Base-by-base conservation (phyloP, 2,797 vertebrate genomes). In the Crypturellus tataupa region DNA sequence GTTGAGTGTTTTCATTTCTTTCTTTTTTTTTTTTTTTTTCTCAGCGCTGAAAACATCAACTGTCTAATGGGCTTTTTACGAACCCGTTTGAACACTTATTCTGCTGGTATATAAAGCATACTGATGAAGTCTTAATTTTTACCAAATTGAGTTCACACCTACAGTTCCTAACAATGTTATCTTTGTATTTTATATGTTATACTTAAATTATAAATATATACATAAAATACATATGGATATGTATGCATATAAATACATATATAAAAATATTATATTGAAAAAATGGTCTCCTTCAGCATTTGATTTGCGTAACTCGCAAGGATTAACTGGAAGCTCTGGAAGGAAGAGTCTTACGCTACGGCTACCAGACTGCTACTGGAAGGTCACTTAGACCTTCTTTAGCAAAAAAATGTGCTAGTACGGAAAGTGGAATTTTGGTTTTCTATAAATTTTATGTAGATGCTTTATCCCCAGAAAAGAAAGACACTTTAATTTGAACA, bases 261-360 rank as follows among this genome's bases (percentile, higher is more conserved):
- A 44, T 12, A 71, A 71, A 83, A 83, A 4, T 80, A 49, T 1
- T 2, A 49, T 33, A 17, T 20, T 20, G 10, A 20, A 46, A 19
- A 46, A 46, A 46, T n/a, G 31, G 10, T 49, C 16, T 79, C 86
- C 8, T 10, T 56, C 21, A n/a, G 12, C 5, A 39, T 46, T 75
- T 63, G 29, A 35, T 6, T 25, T 24, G 0, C 0, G 20, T 69
- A 12, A 2, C 2, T 55, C 15, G 2, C 0, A 24, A 75, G 29
- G 15, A 65, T 14, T 78, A 11, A 24, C n/a, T 51, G 51, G 3
- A 80, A 71, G 12, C 2, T 40, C 76, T 80, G 16, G n/a, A 88
- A 77, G 4, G 6, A 77, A 21, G 9, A 49, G 8, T 4, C 11
- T 80, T 35, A 59, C 10, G 17, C 8, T 25, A 5, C 6, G 18